phyloP scores from a whole-genome alignment of 2,113 vertebrate species.

The Menidia beryllina region DNA sequence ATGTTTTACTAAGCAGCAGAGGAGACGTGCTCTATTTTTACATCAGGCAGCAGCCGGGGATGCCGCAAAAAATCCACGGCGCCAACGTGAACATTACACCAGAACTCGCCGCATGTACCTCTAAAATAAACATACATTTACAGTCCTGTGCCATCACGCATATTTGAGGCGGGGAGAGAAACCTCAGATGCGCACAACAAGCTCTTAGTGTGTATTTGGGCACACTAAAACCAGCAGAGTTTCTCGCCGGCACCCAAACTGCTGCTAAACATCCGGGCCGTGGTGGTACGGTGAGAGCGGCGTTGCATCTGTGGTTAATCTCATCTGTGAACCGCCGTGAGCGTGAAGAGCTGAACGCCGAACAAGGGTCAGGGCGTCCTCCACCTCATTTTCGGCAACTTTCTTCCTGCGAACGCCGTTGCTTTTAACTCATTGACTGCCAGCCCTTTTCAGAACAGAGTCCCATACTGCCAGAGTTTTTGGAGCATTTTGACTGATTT shows the following conservation, averaged over 20 bases:
- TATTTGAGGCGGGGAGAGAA: constrained; percentile 5
- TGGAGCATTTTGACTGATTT: too few species aligned
- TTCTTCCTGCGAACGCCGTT: background rate
- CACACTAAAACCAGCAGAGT: background rate
- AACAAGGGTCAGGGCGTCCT: background rate
- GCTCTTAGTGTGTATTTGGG: background rate
- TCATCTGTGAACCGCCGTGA: constrained; percentile 6
- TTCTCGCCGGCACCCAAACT: background rate
- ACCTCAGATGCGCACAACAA: background rate
- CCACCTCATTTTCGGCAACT: background rate
- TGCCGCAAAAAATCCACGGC: constrained; percentile 26
- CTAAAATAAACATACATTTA: constrained; percentile 28
- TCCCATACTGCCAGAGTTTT: too few species aligned
- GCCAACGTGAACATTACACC: constrained; percentile 26
- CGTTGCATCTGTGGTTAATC: background rate
- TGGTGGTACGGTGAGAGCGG: constrained; percentile 8
- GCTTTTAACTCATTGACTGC: too few species aligned
- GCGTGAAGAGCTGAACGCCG: background rate
- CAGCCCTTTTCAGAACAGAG: too few species aligned
- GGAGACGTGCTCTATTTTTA: constrained; percentile 34
- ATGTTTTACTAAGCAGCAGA: background rate
- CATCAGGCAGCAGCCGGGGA: background rate
- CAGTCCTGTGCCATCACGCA: background rate
- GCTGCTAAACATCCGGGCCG: background rate
- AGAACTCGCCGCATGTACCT: constrained; percentile 22